Base-by-base conservation (phyloP, 2,797 vertebrate species). In the Fratercula arctica region DNA sequence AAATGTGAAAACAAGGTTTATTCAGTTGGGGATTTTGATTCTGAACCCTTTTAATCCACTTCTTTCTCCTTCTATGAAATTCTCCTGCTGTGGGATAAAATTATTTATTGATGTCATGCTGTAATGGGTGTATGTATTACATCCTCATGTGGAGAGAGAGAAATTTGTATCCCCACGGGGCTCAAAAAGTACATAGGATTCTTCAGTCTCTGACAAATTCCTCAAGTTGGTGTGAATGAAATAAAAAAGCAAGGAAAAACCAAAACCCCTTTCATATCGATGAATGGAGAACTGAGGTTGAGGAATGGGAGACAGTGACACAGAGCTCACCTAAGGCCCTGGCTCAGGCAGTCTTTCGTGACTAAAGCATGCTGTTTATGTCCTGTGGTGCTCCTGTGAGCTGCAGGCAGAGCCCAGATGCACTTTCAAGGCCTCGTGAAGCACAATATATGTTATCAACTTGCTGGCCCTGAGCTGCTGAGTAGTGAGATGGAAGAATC, bases 341-440 rank as follows among this genome's bases (percentile, higher is more conserved):
- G 41, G 28, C 61, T 88, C 8, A 10, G 25, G 17, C 59, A 59
- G 13, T 25, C 5, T 37, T 6, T 0, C 0, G 3, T n/a, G 46
- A 53, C 18, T 45, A n/a, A 87, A 54, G 17, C 11, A 6, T 39
- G 18, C 17, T 77, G 18, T 9, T 11, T 18, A 8, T 16, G 25
- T 45, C 33, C 35, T 18, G 6, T 28, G 33, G 3, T 51, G 50
- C 59, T 82, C 15, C 67, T 17, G 17, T 19, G 66, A 63, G 35
- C 66, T 45, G 70, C 28, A 70, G 43, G 7, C 61, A 70, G 74
- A 35, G 41, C 14, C 35, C 46, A 46, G 46, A 3, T 10, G 13
- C 5, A 2, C 26, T 48, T 60, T 29, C 19, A 74, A 53, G 50
- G 76, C 18, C 25, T 51, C 16, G 1, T 6, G 21, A 61, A 39